Conservation (phyloP, 2,113 vertebrate genomes). For the Oryzias woworae region DNA sequence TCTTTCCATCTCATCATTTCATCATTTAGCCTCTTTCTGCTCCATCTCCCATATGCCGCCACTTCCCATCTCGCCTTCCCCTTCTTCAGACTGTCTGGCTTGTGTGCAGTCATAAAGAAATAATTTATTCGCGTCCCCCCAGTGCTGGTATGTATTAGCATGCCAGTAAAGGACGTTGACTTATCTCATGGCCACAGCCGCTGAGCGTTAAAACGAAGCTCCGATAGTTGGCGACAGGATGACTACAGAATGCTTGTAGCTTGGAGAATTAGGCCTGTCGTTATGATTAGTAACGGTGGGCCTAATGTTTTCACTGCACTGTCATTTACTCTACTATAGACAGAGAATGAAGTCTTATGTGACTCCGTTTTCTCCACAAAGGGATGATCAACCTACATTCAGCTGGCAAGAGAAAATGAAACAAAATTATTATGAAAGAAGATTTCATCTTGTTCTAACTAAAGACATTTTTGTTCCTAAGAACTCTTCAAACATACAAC, state of each 20-base stretch:
- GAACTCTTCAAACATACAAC: conserved; percentile 9
- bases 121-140: conserved; percentile 63
- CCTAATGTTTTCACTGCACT: conserved; percentile 59
- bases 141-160: conserved; percentile 62
- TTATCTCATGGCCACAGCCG: conserved; percentile 73
- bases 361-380: conserved; percentile 26
- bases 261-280: conserved; percentile 62
- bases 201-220: conserved; percentile 68
- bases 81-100: conserved; percentile 46
- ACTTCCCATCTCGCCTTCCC: conserved; percentile 13
- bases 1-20: conserved; percentile 12
- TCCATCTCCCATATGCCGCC: conserved; percentile 34
- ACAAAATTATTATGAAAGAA: conserved; percentile 14
- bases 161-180: conserved; percentile 66
- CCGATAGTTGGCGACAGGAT: conserved; percentile 69
- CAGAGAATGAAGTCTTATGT: conserved; percentile 14
- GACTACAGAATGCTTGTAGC: conserved; percentile 68
- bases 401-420: conserved; percentile 11
- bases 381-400: conserved; percentile 32
- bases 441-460: conserved; percentile 7
- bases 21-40: conserved; percentile 28
- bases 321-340: conserved; percentile 42
- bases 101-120: conserved; percentile 67
- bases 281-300: conserved; percentile 61
- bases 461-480: too few species aligned